These are phyloP conservation scores for Octonoba sinensis DNA, from an alignment of 2,888 invertebrate genomes.

Conservation along the genomic window DNA sequence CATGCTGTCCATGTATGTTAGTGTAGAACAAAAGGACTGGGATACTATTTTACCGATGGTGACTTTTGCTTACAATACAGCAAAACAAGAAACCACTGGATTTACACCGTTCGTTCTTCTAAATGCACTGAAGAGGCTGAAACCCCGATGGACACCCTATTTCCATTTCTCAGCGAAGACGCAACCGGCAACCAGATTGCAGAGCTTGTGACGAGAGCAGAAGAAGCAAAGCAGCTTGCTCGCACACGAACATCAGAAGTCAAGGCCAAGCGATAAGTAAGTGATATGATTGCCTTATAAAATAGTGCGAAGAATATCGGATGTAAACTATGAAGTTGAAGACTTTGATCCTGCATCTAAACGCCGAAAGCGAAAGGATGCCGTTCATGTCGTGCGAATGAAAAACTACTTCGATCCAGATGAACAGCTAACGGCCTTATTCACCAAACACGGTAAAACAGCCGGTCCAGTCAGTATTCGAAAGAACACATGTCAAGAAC, in stretches of 20 bases:
- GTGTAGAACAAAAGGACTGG: slow-evolving; percentile 11
- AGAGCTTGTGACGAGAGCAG: not conserved
- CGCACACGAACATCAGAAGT: not conserved
- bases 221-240: slow-evolving; percentile 20
- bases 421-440: too few relatives aligned
- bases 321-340: too few relatives aligned
- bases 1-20: slow-evolving; percentile 4
- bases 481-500: too few relatives aligned
- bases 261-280: not conserved
- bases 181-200: not conserved
- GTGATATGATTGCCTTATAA: not conserved
- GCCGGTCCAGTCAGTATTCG: too few relatives aligned
- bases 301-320: too few relatives aligned
- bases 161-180: not conserved
- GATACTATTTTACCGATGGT: slow-evolving; percentile 19
- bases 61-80: slow-evolving; percentile 15
- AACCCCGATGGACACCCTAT: slow-evolving; percentile 17
- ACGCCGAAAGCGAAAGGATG: too few relatives aligned
- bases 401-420: too few relatives aligned
- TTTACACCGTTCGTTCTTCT: too few relatives aligned
- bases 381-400: too few relatives aligned
- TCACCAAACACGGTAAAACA: too few relatives aligned
- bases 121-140: slow-evolving; percentile 11
- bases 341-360: too few relatives aligned
- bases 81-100: not conserved